These are phyloP conservation scores for Carapus acus DNA, from an alignment of 2,797 vertebrate genomes.

Conservation along the genomic window DNA sequence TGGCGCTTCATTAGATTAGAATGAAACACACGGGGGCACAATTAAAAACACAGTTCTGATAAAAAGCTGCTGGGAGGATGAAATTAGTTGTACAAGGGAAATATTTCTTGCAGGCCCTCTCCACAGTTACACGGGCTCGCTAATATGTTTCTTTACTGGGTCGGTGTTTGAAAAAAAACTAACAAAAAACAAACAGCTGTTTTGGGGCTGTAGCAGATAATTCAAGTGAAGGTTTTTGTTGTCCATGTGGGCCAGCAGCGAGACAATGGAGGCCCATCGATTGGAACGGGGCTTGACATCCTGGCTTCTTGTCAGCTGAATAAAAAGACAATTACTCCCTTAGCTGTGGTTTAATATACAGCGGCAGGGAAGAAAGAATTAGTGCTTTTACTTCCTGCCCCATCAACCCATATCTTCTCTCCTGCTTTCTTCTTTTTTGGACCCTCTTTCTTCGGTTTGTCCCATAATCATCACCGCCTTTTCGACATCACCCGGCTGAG, in stretches of 20 bases:
- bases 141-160: constrained; percentile 82
- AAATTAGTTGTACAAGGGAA: constrained; percentile 68
- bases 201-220: constrained; percentile 78
- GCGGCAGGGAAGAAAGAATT: constrained; percentile 69
- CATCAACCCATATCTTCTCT: constrained; percentile 64
- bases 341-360: constrained; percentile 72
- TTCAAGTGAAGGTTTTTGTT: constrained; percentile 72
- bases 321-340: constrained; percentile 83
- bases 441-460: constrained; percentile 57
- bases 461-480: constrained; percentile 79
- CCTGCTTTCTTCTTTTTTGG: constrained; percentile 53
- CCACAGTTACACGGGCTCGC: constrained; percentile 55
- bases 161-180: too few relatives aligned
- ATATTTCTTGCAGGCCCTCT: constrained; percentile 73
- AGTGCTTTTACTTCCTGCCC: constrained; percentile 69
- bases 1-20: constrained; percentile 50
- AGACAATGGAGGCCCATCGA: constrained; percentile 81
- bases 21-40: constrained; percentile 56
- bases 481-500: constrained; percentile 67
- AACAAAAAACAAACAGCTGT: constrained; percentile 83
- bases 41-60: constrained; percentile 60
- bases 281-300: constrained; percentile 75
- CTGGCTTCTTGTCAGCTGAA: constrained; percentile 78
- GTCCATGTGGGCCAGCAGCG: constrained; percentile 66
- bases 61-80: constrained; percentile 54